Conservation (phyloP, 2,888 invertebrate genomes). For the Macaria liturata region DNA sequence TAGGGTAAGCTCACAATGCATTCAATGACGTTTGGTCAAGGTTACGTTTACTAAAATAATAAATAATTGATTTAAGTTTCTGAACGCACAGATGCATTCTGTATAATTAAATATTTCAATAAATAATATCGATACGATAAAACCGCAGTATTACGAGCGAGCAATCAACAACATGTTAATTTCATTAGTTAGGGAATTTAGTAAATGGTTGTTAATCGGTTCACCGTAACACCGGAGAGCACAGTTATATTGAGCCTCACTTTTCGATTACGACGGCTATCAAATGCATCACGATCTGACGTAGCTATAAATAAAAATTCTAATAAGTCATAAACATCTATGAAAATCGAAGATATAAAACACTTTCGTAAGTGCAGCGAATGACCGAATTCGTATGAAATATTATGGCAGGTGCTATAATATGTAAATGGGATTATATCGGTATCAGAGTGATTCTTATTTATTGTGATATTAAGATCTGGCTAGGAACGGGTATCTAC, state of each 20-base stretch:
- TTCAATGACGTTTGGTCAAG: slow-evolving; percentile 10
- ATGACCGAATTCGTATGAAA: slow-evolving; percentile 33
- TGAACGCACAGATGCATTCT: no score
- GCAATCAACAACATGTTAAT: slow-evolving; percentile 17
- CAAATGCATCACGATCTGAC: slow-evolving; percentile 28
- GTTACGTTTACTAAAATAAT: neutral
- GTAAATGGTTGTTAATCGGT: slow-evolving; percentile 25
- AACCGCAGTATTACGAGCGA: neutral
- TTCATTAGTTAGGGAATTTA: slow-evolving; percentile 28
- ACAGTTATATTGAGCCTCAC: slow-evolving; percentile 29
- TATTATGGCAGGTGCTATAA: slow-evolving; percentile 32
- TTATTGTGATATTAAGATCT: slow-evolving; percentile 47
- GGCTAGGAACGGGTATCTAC: slow-evolving; percentile 53
- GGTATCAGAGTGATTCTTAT: slow-evolving; percentile 46
- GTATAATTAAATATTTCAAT: no score
- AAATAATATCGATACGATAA: neutral
- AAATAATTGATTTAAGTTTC: no score
- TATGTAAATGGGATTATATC: slow-evolving; percentile 38
- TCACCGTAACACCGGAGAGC: slow-evolving; percentile 25
- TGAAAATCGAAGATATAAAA: slow-evolving; percentile 32
- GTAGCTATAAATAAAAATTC: slow-evolving; percentile 29
- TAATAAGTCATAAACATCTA: slow-evolving; percentile 33
- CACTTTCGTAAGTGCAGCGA: slow-evolving; percentile 33
- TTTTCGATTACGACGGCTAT: slow-evolving; percentile 36
- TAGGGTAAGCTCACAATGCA: neutral